Evolutionary conservation across 2,113 vertebrate genomes (phyloP), one percentile per base, ranked within the genome.

Genomic region (Paradisaea rubra): DNA sequence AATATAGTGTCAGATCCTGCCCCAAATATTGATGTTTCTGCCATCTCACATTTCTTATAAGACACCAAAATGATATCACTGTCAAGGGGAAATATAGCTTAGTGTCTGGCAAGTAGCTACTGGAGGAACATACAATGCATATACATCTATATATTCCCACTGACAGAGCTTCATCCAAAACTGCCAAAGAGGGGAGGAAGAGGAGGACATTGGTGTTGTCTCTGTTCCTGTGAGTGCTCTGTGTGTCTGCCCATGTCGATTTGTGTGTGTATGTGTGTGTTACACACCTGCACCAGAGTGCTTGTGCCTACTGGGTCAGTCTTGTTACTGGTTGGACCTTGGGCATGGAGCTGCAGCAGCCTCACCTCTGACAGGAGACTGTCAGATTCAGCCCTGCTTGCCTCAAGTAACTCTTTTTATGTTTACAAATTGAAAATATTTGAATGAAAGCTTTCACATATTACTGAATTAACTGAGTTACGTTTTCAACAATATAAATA

Each of bases 181-280:
- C 30, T 49, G 15, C 15, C 27, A 9, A 52, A 88, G 39, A 54
- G 7, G 15, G 22, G 24, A 86, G 15, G 9, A 63, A 28, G 53
- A 30, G 39, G 39, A 83, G 13, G 8, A 3, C 4, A 5, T 3
- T 47, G 30, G 14, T 72, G 21, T 2, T 49, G 23, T 23, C 37
- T 52, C 14, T 24, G 49, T 24, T 86, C 15, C 20, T 13, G 25
- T 3, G 33, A 16, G 3, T 63, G n/a, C 15, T 37, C 28, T 57
- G 13, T 28, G 41, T 33, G 17, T 28, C 39, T 74, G n/a, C 10
- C 33, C 56, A 17, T 42, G 27, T 13, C 3, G 8, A 6, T 35
- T 1, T 63, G 2, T 25, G 35, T 13, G 21, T 25, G 8, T 9
- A 3, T 1, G 0, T 31, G 30, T 6, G 6, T 72, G 35, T 37